Conservation (phyloP, 2,888 invertebrate genomes). For the Campoletis raptor region DNA sequence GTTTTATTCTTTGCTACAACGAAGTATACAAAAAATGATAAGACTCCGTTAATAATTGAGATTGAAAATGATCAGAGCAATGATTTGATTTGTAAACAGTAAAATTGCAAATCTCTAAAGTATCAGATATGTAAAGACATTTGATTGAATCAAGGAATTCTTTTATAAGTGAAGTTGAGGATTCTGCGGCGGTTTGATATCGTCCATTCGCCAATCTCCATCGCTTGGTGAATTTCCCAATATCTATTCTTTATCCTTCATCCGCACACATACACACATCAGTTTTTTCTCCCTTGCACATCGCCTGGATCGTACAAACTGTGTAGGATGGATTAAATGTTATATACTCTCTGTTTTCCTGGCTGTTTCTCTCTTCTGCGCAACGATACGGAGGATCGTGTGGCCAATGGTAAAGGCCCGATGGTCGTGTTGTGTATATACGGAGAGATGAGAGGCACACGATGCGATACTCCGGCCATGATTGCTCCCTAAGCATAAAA, state of each 20-base stretch:
- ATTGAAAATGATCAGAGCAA: too few relatives aligned
- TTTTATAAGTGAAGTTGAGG: conserved; percentile 40
- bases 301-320: background rate
- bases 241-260: conserved; percentile 33
- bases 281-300: conserved; percentile 11
- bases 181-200: conserved; percentile 45
- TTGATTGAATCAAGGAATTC: conserved; percentile 71
- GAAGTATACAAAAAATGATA: background rate
- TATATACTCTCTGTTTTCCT: conserved; percentile 43
- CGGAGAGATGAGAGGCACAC: conserved; percentile 20
- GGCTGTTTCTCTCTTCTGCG: conserved; percentile 39
- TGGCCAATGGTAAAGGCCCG: conserved; percentile 59
- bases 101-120: background rate
- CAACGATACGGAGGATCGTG: conserved; percentile 34
- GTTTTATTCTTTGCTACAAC: too few relatives aligned
- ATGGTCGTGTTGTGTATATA: conserved; percentile 25
- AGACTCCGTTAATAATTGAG: too few relatives aligned
- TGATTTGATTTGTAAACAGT: background rate
- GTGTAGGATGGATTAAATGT: conserved; percentile 19
- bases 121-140: conserved; percentile 68
- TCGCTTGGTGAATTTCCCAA: conserved; percentile 49
- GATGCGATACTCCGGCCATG: conserved; percentile 72
- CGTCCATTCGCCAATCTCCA: conserved; percentile 31
- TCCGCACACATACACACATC: background rate
- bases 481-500: conserved; percentile 77